Percentiles rank a stretch among this genome's conserved stretches.
Conservation (phyloP, 1,140 invertebrate genomes). For the Episyrphus balteatus region DNA sequence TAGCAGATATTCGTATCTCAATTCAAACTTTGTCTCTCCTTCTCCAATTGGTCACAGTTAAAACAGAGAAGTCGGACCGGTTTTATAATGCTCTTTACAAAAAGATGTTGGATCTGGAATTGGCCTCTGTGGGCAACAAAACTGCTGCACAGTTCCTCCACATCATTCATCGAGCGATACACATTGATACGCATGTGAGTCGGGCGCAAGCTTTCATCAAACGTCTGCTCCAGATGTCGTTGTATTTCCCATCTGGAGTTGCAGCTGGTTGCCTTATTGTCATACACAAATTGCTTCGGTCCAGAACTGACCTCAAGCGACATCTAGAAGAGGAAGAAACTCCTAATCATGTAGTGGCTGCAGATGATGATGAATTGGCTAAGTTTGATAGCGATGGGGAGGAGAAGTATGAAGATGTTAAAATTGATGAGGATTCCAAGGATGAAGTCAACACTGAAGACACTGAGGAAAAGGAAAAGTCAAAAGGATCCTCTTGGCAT, state of each 20-base stretch:
- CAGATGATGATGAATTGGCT: conserved; percentile 14
- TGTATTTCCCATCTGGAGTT: conserved; percentile 25
- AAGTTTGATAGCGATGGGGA: conserved; percentile 41
- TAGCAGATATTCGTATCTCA: conserved; percentile 69
- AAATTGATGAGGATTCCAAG: conserved; percentile 37
- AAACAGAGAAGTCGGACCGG: conserved; percentile 42
- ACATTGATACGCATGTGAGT: conserved; percentile 58
- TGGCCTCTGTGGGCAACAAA: conserved; percentile 51
- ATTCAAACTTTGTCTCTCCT: conserved; percentile 80
- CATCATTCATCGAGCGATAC: conserved; percentile 74
- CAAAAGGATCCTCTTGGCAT: conserved; percentile 18
- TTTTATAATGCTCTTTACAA: conserved; percentile 86
- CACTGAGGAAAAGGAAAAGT: conserved; percentile 2
- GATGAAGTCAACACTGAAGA: conserved; percentile 15
- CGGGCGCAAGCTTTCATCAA: conserved; percentile 81
- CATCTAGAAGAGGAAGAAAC: conserved; percentile 2
- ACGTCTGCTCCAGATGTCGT: conserved; percentile 67
- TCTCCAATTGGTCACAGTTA: conserved; percentile 62
- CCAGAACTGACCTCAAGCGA: conserved; percentile 18
- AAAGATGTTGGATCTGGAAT: conserved; percentile 68
- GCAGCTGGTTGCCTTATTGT: conserved; percentile 32
- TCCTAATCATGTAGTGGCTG: not conserved
- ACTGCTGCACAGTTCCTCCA: conserved; percentile 78
- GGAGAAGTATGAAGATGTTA: conserved; percentile 42
- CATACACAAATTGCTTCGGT: conserved; percentile 29